phyloP scores from a whole-genome alignment of 2,113 vertebrate species.

The Phyllopteryx taeniolatus region DNA sequence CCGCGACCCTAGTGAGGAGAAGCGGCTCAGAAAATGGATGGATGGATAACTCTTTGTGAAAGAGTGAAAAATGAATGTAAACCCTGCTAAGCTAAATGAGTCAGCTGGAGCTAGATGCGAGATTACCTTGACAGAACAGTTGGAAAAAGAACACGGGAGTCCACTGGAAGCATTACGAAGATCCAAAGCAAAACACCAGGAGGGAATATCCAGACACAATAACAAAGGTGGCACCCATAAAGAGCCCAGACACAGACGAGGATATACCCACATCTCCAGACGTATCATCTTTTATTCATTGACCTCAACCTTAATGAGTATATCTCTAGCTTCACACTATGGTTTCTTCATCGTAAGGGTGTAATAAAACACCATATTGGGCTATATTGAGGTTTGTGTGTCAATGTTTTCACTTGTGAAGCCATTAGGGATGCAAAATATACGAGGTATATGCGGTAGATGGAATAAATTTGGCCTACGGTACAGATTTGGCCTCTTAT shows the following conservation, averaged over 20 bases:
- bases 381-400: not conserved
- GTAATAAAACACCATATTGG: constrained; percentile 16
- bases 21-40: no score
- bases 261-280: constrained; percentile 47
- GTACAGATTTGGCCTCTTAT: not conserved
- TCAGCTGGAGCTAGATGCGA: not conserved
- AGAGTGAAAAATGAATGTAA: constrained; percentile 34
- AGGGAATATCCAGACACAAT: constrained; percentile 8
- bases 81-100: constrained; percentile 13
- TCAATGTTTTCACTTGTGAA: not conserved
- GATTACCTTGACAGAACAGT: not conserved
- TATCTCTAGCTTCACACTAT: constrained; percentile 28
- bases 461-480: not conserved
- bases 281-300: constrained; percentile 60
- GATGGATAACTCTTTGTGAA: no score
- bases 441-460: not conserved
- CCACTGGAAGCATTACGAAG: constrained; percentile 8
- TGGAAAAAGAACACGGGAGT: constrained; percentile 1
- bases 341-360: constrained; percentile 19
- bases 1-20: no score
- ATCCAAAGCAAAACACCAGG: not conserved
- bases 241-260: constrained; percentile 45
- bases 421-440: not conserved
- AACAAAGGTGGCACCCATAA: not conserved
- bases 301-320: constrained; percentile 59